A percentile compares a stretch with the other conserved stretches of the same genome.
Conservation (phyloP, 2,797 vertebrate genomes). For the Mergus octosetaceus region DNA sequence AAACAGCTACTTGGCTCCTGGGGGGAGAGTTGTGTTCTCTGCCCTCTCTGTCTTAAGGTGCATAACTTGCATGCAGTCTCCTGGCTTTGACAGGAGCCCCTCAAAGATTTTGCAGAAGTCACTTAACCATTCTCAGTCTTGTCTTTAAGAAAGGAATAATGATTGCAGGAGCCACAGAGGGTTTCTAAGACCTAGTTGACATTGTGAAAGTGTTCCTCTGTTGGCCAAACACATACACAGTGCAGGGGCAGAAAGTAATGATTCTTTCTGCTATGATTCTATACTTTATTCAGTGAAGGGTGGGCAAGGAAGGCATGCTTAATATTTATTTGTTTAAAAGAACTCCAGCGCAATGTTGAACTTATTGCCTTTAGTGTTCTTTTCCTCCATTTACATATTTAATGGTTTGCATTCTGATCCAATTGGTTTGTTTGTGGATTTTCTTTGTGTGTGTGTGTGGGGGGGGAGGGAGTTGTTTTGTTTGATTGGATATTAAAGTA, state of each 20-base stretch:
- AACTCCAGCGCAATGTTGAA: not conserved
- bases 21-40: not conserved
- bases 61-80: not conserved
- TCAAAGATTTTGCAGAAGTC: not conserved
- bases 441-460: too few species aligned
- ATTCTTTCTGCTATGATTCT: not conserved
- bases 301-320: not conserved
- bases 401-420: not conserved
- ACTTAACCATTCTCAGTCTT: not conserved
- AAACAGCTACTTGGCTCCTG: not conserved
- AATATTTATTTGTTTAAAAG: not conserved
- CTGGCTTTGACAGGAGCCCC: not conserved
- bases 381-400: not conserved
- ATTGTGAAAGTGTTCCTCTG: not conserved
- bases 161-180: not conserved
- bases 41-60: not conserved
- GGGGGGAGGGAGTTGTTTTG: too few species aligned
- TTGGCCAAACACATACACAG: not conserved
- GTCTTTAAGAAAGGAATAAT: not conserved
- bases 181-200: not conserved
- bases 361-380: too few species aligned
- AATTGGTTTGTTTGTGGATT: not conserved
- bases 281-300: not conserved
- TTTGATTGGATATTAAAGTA: not conserved
- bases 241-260: not conserved